Conservation (phyloP, 1,140 invertebrate genomes). For the Chrysopa pallens region DNA sequence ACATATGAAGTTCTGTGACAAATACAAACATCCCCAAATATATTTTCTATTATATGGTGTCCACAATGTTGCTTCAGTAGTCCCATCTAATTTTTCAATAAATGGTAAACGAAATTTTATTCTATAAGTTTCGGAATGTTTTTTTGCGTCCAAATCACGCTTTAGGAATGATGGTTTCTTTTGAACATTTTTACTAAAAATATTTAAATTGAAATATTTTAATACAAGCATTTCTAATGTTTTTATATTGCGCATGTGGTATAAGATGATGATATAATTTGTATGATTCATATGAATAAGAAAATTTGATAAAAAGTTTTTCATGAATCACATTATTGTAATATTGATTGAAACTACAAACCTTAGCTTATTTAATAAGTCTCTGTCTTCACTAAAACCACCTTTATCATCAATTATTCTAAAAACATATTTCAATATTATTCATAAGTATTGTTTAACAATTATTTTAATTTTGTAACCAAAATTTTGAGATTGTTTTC, state of each 20-base stretch:
- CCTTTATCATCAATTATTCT: slow-evolving; percentile 74
- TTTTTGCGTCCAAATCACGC: slow-evolving; percentile 84
- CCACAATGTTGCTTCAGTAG: slow-evolving; percentile 74
- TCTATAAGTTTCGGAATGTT: slow-evolving; percentile 74
- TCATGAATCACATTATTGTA: background rate
- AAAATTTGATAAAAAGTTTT: too few species aligned
- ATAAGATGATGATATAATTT: too few species aligned
- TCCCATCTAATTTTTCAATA: slow-evolving; percentile 82
- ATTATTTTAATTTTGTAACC: too few species aligned
- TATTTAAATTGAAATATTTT: slow-evolving; percentile 1
- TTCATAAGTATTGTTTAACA: too few species aligned
- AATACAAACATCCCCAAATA: slow-evolving; percentile 74
- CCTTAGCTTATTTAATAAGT: slow-evolving; percentile 63
- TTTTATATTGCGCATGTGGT: too few species aligned
- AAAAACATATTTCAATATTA: slow-evolving; percentile 1
- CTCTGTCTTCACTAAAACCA: slow-evolving; percentile 67
- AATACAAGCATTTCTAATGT: too few species aligned
- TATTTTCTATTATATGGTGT: slow-evolving; percentile 91
- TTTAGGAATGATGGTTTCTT: slow-evolving; percentile 80
- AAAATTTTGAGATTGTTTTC: too few species aligned
- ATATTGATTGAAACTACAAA: slow-evolving; percentile 14
- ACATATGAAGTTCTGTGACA: slow-evolving; percentile 91
- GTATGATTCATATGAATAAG: too few species aligned
- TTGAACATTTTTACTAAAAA: slow-evolving; percentile 55
- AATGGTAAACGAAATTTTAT: slow-evolving; percentile 71